A percentile compares a stretch with the other conserved stretches of the same genome.
phyloP scores from a whole-genome alignment of 2,888 invertebrate genomes.

The Cryptosula pallasiana region DNA sequence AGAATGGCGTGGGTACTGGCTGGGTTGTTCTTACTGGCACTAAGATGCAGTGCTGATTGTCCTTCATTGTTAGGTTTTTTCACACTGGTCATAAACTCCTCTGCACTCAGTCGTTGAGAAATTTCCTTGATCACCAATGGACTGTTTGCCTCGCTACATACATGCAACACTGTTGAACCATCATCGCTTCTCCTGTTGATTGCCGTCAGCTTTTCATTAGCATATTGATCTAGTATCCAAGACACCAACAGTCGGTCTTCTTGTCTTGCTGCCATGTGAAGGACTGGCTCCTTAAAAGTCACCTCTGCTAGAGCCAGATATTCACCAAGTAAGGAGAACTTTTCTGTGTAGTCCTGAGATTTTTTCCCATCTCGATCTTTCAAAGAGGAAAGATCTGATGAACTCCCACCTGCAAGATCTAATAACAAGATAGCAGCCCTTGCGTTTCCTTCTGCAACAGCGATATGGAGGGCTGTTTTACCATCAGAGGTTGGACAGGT shows the following conservation, averaged over 20 bases:
- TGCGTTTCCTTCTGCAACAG: conserved; percentile 14
- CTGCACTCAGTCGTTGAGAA: background rate
- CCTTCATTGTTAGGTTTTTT: background rate
- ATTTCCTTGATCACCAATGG: conserved; percentile 1
- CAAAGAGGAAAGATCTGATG: background rate
- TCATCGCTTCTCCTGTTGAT: background rate
- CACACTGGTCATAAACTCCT: background rate
- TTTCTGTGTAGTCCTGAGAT: background rate
- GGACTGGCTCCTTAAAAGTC: background rate
- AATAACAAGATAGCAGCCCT: conserved; percentile 1
- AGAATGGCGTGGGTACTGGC: background rate
- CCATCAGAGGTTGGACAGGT: background rate
- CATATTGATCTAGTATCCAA: background rate
- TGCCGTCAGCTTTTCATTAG: background rate
- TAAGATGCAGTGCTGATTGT: background rate
- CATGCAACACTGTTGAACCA: background rate
- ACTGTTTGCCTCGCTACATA: background rate
- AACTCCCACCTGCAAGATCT: background rate
- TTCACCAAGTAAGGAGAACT: background rate
- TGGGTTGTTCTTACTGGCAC: background rate
- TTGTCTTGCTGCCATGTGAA: background rate
- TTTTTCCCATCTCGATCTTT: background rate
- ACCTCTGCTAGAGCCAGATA: background rate
- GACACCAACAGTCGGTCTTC: background rate
- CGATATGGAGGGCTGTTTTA: conserved; percentile 15